Conservation (phyloP, 2,888 invertebrate genomes). For the Morpho helenor region DNA sequence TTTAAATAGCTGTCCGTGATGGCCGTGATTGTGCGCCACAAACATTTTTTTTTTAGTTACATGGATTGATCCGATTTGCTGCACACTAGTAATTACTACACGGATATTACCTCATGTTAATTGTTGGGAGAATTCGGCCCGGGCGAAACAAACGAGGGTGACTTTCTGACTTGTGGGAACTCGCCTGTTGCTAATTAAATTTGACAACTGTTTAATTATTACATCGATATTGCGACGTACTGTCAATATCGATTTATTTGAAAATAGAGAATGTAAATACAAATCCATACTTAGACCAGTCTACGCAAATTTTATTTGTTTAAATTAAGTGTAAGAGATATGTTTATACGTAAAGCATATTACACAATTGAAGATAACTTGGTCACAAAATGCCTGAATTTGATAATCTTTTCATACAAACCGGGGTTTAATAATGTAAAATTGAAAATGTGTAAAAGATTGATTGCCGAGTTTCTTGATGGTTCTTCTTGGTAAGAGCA, state of each 20-base stretch:
- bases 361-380: no score
- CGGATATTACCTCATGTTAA: slow-evolving; percentile 51
- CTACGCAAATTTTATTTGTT: no score
- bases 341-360: no score
- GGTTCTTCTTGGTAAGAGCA: no score
- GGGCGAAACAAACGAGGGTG: slow-evolving; percentile 59
- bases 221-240: neutral
- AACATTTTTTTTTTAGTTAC: no score
- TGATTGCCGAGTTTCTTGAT: no score
- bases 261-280: neutral
- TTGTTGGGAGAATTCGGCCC: slow-evolving; percentile 66
- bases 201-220: slow-evolving; percentile 70
- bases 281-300: neutral
- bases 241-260: neutral
- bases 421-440: no score
- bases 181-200: slow-evolving; percentile 74
- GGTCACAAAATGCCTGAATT: no score
- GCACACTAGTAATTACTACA: slow-evolving; percentile 30
- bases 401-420: no score
- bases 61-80: slow-evolving; percentile 44
- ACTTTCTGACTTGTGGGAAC: slow-evolving; percentile 72
- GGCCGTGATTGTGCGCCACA: slow-evolving; percentile 18
- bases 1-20: slow-evolving; percentile 8
- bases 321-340: no score
- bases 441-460: no score